phyloP scores from a whole-genome alignment of 2,888 invertebrate species.

The Campaea margaritaria region DNA sequence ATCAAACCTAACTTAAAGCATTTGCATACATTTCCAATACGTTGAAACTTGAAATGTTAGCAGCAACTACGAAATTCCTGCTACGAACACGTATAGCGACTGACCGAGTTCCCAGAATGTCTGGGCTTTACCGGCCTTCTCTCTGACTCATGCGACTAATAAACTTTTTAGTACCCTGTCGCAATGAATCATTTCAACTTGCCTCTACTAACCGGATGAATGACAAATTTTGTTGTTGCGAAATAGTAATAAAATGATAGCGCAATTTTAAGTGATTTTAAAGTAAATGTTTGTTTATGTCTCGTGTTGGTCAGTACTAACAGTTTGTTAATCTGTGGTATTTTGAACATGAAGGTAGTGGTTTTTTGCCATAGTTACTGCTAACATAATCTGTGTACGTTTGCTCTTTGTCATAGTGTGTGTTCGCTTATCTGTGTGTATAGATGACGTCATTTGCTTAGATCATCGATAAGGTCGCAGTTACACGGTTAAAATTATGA shows the following conservation, averaged over 20 bases:
- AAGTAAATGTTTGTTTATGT: constrained; percentile 8
- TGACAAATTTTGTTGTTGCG: constrained; percentile 2
- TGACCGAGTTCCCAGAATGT: constrained; percentile 43
- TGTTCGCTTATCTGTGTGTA: constrained; percentile 10
- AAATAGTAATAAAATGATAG: constrained; percentile 2
- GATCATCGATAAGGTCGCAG: constrained; percentile 37
- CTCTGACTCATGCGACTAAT: constrained; percentile 32
- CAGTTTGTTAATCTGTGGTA: constrained; percentile 13
- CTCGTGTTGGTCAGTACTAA: not conserved
- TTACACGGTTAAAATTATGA: constrained; percentile 30
- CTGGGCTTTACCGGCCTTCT: constrained; percentile 33
- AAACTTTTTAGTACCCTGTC: constrained; percentile 18
- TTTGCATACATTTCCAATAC: not conserved
- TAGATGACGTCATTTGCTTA: constrained; percentile 31
- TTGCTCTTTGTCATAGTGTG: constrained; percentile 7
- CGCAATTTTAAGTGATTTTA: constrained; percentile 1
- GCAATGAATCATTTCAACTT: not conserved
- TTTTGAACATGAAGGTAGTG: not conserved
- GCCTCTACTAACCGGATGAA: not conserved
- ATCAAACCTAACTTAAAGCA: not conserved
- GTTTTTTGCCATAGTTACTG: not conserved
- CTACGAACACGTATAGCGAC: constrained; percentile 29
- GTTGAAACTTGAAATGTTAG: not conserved
- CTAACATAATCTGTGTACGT: constrained; percentile 1
- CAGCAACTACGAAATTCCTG: constrained; percentile 14